Percentiles rank a stretch among this genome's conserved stretches.
These are phyloP conservation scores for Eufriesea mexicana DNA, from an alignment of 1,140 invertebrate species.

Conservation along the genomic window DNA sequence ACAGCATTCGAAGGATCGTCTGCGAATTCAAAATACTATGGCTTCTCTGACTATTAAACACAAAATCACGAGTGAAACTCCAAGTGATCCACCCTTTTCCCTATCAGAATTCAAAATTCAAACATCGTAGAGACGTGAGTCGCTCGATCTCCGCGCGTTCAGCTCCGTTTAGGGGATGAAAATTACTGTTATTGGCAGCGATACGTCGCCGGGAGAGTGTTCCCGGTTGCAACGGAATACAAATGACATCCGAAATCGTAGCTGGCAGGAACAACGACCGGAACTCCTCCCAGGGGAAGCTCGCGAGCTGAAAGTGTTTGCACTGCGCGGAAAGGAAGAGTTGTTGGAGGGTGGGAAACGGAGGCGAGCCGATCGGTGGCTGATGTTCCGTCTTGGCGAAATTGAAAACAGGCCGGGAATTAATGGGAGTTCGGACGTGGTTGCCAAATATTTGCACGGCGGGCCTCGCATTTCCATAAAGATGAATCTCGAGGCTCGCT, in stretches of 20 bases:
- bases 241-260: slow-evolving; percentile 1
- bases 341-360: background rate
- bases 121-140: background rate
- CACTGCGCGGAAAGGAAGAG: background rate
- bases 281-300: background rate
- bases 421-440: slow-evolving; percentile 59
- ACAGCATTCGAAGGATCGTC: too few species aligned
- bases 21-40: too few species aligned
- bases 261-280: background rate
- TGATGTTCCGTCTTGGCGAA: slow-evolving; percentile 56
- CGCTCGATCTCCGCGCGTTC: background rate
- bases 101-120: background rate
- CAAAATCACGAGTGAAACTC: background rate
- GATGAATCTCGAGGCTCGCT: slow-evolving; percentile 27
- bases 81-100: background rate
- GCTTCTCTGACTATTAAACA: too few species aligned
- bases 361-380: background rate
- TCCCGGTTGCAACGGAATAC: background rate
- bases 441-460: slow-evolving; percentile 66
- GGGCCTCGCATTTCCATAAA: slow-evolving; percentile 57
- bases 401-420: slow-evolving; percentile 71
- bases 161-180: background rate
- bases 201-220: background rate
- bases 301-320: slow-evolving; percentile 21
- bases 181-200: slow-evolving; percentile 20